phyloP scores from a whole-genome alignment of 2,888 invertebrate genomes.

The Scaptomyza polygonia region DNA sequence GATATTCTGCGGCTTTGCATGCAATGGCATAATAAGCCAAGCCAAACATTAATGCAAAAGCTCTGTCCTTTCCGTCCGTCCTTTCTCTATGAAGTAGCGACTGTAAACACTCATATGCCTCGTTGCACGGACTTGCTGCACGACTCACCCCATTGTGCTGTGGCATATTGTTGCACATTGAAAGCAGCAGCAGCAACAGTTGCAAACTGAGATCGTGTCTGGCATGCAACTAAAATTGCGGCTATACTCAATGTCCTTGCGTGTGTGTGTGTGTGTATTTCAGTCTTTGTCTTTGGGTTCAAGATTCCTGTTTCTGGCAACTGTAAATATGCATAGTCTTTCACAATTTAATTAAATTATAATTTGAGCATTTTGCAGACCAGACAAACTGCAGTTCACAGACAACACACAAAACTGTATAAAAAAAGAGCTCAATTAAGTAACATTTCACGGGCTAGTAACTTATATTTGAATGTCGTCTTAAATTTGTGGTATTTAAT shows the following conservation, averaged over 20 bases:
- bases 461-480: conserved; percentile 9
- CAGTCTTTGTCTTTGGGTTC: conserved; percentile 10
- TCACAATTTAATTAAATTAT: conserved; percentile 75
- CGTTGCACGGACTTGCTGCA: conserved; percentile 76
- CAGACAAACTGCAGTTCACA: conserved; percentile 34
- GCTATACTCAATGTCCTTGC: not conserved
- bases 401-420: conserved; percentile 29
- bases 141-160: conserved; percentile 77
- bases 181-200: conserved; percentile 37
- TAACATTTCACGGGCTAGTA: conserved; percentile 39
- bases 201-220: conserved; percentile 39
- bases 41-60: conserved; percentile 37
- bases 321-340: conserved; percentile 56
- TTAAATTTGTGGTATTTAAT: conserved; percentile 18
- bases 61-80: too few species aligned
- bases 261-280: conserved; percentile 4
- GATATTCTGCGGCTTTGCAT: conserved; percentile 74
- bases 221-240: conserved; percentile 26
- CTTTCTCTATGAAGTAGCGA: conserved; percentile 11
- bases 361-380: conserved; percentile 54
- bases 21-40: conserved; percentile 76
- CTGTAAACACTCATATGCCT: conserved; percentile 77
- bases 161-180: conserved; percentile 75
- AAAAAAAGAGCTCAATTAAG: conserved; percentile 51
- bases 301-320: conserved; percentile 37